phyloP scores from a whole-genome alignment of 2,113 vertebrate species.

The Crypturellus undulatus region DNA sequence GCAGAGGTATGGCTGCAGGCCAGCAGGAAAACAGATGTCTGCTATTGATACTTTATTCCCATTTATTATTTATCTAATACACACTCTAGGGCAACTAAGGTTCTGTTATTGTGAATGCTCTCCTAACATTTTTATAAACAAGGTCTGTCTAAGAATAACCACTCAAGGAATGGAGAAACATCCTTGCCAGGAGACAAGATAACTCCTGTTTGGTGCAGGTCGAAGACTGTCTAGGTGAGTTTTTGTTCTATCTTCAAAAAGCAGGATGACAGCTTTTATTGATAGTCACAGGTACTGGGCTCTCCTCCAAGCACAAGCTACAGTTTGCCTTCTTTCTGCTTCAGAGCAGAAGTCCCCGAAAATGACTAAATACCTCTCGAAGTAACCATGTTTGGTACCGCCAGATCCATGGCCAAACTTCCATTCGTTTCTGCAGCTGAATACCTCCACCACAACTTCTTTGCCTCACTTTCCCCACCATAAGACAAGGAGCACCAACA shows the following conservation, averaged over 20 bases:
- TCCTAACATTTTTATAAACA: neutral
- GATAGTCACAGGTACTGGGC: neutral
- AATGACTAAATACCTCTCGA: too few relatives aligned
- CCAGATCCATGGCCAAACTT: too few relatives aligned
- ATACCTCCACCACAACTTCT: too few relatives aligned
- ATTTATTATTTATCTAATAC: conserved; percentile 59
- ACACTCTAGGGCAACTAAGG: neutral
- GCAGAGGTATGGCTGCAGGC: conserved; percentile 26
- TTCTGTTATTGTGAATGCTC: neutral
- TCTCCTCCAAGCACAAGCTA: too few relatives aligned
- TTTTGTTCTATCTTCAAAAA: neutral
- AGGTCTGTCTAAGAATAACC: neutral
- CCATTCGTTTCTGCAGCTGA: too few relatives aligned
- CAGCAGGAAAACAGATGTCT: conserved; percentile 42
- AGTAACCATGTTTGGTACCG: too few relatives aligned
- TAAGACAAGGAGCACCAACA: too few relatives aligned
- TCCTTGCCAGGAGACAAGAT: neutral
- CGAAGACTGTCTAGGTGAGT: neutral
- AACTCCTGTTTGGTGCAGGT: neutral
- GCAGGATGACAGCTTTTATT: neutral
- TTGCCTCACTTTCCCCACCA: too few relatives aligned
- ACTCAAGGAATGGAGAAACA: neutral
- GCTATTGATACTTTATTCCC: conserved; percentile 45
- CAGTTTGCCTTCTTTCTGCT: too few relatives aligned
- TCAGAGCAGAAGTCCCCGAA: too few relatives aligned